Conservation (phyloP, 2,797 vertebrate genomes). For the Poeciliopsis turneri region DNA sequence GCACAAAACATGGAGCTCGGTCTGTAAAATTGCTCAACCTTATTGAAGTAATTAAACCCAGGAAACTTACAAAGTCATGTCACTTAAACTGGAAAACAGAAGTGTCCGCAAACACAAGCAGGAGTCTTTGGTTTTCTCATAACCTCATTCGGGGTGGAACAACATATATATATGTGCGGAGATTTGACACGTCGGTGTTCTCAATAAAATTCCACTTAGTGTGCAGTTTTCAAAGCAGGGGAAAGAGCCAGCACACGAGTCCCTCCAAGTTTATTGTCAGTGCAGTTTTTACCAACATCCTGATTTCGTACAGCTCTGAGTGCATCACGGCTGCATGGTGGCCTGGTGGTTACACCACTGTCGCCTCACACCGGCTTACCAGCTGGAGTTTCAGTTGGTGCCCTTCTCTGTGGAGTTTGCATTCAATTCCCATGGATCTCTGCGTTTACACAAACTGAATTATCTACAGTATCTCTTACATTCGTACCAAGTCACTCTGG, state of each 20-base stretch:
- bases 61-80: slow-evolving; percentile 28
- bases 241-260: slow-evolving; percentile 15
- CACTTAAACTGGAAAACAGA: slow-evolving; percentile 41
- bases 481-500: neutral
- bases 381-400: neutral
- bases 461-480: neutral
- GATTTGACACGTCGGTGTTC: slow-evolving; percentile 25
- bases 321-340: neutral
- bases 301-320: slow-evolving; percentile 8
- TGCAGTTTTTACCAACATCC: slow-evolving; percentile 1
- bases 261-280: neutral
- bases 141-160: slow-evolving; percentile 3
- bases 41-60: slow-evolving; percentile 41
- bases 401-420: neutral
- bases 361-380: neutral
- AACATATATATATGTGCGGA: slow-evolving; percentile 2
- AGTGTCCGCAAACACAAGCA: slow-evolving; percentile 21
- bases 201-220: slow-evolving; percentile 32
- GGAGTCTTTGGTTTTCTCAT: slow-evolving; percentile 28
- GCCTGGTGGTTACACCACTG: neutral
- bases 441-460: neutral
- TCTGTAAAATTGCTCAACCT: slow-evolving; percentile 34
- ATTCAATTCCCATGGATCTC: neutral
- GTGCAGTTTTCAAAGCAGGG: slow-evolving; percentile 29
- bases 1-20: slow-evolving; percentile 18